Percentiles rank a stretch among this genome's conserved stretches.
phyloP scores from a whole-genome alignment of 2,113 vertebrate species.

The Pampusana beccarii region DNA sequence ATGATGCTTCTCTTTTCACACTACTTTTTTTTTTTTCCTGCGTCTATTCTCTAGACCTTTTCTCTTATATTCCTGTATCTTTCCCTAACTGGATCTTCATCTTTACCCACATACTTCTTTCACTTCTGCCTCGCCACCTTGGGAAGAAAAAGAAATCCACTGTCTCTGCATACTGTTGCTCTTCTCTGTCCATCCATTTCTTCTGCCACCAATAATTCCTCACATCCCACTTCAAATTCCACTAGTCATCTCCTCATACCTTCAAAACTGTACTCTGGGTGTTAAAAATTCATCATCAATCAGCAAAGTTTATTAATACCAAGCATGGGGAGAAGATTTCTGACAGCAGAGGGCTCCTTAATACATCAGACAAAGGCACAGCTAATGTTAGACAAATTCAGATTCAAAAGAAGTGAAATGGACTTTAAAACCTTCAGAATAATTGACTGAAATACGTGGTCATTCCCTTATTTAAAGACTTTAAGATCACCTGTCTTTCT shows the following conservation, averaged over 20 bases:
- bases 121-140: background rate
- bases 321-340: slow-evolving; percentile 35
- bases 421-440: background rate
- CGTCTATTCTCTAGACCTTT: background rate
- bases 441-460: background rate
- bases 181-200: background rate
- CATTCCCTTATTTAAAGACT: background rate
- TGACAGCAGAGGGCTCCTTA: slow-evolving; percentile 67
- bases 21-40: background rate
- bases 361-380: slow-evolving; percentile 43
- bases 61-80: background rate
- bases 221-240: background rate
- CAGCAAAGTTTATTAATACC: slow-evolving; percentile 9
- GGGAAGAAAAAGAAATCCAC: background rate
- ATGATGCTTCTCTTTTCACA: background rate
- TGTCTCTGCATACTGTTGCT: background rate
- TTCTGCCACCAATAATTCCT: background rate
- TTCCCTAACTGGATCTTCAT: background rate
- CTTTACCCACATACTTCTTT: background rate
- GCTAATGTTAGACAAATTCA: background rate
- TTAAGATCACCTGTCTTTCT: background rate
- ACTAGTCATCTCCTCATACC: background rate
- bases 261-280: background rate
- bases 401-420: background rate
- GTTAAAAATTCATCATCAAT: background rate